Evolutionary conservation across 2,113 vertebrate genomes (phyloP), one percentile per base, ranked within the genome.

Genomic region (Equus quagga): DNA sequence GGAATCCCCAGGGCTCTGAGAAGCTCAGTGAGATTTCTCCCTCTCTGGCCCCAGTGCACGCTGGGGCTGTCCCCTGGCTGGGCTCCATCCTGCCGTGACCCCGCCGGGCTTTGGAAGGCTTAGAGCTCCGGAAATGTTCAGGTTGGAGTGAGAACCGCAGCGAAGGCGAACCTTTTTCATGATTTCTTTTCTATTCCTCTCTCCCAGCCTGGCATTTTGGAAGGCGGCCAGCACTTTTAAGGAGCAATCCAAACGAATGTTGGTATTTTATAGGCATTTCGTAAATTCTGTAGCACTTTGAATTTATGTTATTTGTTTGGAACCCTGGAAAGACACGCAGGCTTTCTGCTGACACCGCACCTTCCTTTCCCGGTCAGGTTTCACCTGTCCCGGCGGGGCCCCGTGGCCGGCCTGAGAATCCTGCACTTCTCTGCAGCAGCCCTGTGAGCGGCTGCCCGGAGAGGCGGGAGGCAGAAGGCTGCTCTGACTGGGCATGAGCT

Each of bases 121-220:
- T 1, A 4, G 0, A 2, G 24, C 36, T 46, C 60, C 6, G 44
- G 33, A n/a, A 8, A 73, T 8, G 13, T 6, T 26, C 18, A 0
- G 84, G 51, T 69, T 23, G 3, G 31, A n/a, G 60, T 2, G 14
- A 54, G 79, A 49, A 6, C n/a, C 0, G 0, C 24, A 0, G 46
- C 13, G 10, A 65, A 89, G 44, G 24, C 6, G 2, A 41, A 5
- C 10, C 21, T 72, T 54, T 8, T 23, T n/a, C 26, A 0, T 3
- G 36, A 18, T 46, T 78, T 75, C 70, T 18, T 33, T 24, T 46
- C 85, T 2, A 0, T 14, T 21, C 33, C 46, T 23, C 51, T 64
- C 56, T 75, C 56, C 41, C 11, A 3, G 88, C 33, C 26, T 15
- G 2, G 82, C 1, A 0, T 15, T 65, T 28, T 64, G 93, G 94